Evolutionary conservation across 1,140 invertebrate genomes (phyloP).

Genomic region (Meloidogyne hapla): DNA sequence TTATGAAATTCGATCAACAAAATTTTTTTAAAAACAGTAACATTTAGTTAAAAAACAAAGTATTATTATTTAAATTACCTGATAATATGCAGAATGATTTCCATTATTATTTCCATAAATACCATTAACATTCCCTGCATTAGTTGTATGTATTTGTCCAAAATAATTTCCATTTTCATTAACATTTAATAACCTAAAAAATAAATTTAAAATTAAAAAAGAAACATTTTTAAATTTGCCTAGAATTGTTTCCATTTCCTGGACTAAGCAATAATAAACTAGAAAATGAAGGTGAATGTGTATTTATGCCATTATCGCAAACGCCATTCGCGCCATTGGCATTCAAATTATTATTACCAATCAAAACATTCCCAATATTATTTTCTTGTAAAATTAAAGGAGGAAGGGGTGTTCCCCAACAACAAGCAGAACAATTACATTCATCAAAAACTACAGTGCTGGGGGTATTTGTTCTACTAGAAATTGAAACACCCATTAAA

Average conservation of each 20-base stretch:
- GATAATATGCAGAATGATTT: not conserved
- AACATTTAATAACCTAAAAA: not conserved
- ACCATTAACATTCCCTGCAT: not conserved
- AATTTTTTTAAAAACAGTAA: no score
- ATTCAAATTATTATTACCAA: not conserved
- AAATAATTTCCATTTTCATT: not conserved
- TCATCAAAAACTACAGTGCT: not conserved
- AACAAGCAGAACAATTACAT: not conserved
- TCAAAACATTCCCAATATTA: not conserved
- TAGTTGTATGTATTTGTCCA: not conserved
- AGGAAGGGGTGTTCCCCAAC: not conserved
- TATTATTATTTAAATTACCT: not conserved
- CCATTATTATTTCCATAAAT: not conserved
- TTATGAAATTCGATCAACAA: no score
- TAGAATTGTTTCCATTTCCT: not conserved
- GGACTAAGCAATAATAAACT: conserved; percentile 2
- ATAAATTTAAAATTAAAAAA: not conserved
- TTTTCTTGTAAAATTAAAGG: not conserved
- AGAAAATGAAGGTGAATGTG: conserved; percentile 5
- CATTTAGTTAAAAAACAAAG: no score
- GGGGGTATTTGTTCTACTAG: not conserved
- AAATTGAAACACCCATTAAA: not conserved
- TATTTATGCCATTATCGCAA: not conserved
- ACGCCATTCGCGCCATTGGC: not conserved
- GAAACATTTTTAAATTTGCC: not conserved